Base-by-base conservation (phyloP, 2,888 invertebrate genomes). In the Tuta absoluta region DNA sequence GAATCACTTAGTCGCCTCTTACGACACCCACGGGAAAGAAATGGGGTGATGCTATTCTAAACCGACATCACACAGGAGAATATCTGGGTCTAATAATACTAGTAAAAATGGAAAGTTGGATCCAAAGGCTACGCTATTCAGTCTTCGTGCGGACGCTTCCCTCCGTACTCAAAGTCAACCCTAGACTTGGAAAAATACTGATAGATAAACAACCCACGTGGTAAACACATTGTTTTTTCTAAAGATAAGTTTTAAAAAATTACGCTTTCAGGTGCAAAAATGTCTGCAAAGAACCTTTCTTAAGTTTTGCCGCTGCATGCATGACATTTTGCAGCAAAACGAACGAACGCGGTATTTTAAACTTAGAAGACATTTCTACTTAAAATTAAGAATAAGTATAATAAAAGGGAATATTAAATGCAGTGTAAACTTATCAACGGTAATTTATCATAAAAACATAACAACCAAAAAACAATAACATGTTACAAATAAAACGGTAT, bases 91-190 rank as follows among this genome's bases (percentile, higher is more conserved):
- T 33, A 10, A 11, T n/a, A 28, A 53, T n/a, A 53, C n/a, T 28
- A 56, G 1, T n/a, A 28, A 56, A 56, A 56, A 56, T 33, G 69
- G 71, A 71, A 72, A 70, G 56, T 28, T n/a, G 56, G 24, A 17
- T 53, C 23, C 8, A 38, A 58, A 58, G 38, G 21, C 21, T 38
- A 72, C 67, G 65, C 76, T 81, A 80, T 74, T 82, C 83, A 82
- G 82, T 82, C 83, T 81, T 76, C 72, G 76, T 75, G 73, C 21
- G 23, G 49, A 49, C 49, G 21, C 23, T 49, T 23, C 21, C 49
- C 5, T 45, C 45, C 45, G 45, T 45, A 45, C n/a, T 45, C n/a
- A 45, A 17, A 45, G 45, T 45, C 7, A 45, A n/a, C 17, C 17
- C 45, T 45, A 45, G 45, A 45, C 41, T 45, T 45, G n/a, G n/a